phyloP scores from a whole-genome alignment of 2,888 invertebrate species.

The Ennomos fuscantarius region DNA sequence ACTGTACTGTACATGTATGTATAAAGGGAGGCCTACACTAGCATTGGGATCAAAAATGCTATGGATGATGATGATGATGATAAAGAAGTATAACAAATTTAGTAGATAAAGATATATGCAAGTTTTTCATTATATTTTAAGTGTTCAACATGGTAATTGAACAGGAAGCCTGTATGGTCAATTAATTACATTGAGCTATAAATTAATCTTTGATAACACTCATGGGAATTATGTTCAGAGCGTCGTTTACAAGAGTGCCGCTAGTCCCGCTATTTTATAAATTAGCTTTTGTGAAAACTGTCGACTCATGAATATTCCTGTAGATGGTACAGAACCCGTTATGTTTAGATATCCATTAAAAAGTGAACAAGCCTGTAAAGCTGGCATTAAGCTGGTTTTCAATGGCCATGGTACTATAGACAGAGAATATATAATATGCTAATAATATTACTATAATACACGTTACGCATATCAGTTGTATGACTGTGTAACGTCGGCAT shows the following conservation, averaged over 20 bases:
- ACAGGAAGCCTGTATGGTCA: neutral
- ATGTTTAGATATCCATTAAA: conserved; percentile 58
- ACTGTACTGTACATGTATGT: too few species aligned
- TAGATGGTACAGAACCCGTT: conserved; percentile 53
- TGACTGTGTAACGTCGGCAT: too few species aligned
- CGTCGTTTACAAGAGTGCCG: conserved; percentile 3
- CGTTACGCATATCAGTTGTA: too few species aligned
- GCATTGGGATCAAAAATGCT: too few species aligned
- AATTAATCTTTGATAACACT: conserved; percentile 7
- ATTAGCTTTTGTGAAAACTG: conserved; percentile 61
- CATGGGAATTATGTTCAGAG: conserved; percentile 10
- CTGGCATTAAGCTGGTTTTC: conserved; percentile 3
- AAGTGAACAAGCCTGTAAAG: conserved; percentile 48
- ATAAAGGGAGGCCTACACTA: too few species aligned
- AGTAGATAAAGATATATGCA: too few species aligned
- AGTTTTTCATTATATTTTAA: neutral
- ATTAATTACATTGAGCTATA: neutral
- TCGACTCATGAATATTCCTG: conserved; percentile 54
- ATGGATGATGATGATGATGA: too few species aligned
- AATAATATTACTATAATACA: too few species aligned
- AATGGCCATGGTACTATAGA: neutral
- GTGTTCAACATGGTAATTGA: neutral
- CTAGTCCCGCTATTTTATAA: conserved; percentile 45
- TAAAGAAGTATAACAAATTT: too few species aligned
- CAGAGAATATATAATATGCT: too few species aligned